These are phyloP conservation scores for Willisornis vidua DNA, from an alignment of 2,113 vertebrate species.

Conservation along the genomic window DNA sequence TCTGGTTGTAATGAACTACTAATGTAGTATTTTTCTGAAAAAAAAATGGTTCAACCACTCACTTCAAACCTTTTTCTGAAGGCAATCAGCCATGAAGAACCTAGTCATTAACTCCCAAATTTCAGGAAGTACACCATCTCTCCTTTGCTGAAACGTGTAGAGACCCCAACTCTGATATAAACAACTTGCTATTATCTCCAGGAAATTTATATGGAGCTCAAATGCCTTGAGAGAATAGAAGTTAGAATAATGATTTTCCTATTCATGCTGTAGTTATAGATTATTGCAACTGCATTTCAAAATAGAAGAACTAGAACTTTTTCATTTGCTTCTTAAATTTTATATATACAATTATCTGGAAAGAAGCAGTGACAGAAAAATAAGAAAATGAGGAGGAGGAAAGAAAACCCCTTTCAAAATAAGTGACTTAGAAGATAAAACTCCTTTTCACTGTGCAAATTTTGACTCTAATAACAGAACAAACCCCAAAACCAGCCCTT, in stretches of 20 bases:
- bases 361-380: not conserved
- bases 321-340: not conserved
- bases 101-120: not conserved
- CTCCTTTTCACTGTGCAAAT: not conserved
- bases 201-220: not conserved
- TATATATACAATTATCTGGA: not conserved
- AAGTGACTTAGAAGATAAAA: not conserved
- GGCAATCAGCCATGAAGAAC: not conserved
- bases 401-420: not conserved
- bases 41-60: not conserved
- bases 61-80: not conserved
- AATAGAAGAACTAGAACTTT: not conserved
- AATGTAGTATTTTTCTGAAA: not conserved
- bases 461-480: not conserved
- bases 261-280: not conserved
- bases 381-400: not conserved
- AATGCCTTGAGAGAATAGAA: not conserved
- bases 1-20: not conserved
- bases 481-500: not conserved
- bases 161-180: not conserved
- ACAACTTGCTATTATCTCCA: not conserved
- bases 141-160: fast-evolving
- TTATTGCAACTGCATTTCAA: not conserved
- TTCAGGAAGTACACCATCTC: not conserved
- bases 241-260: not conserved